phyloP scores from a whole-genome alignment of 2,113 vertebrate species.

The Grammomys dolichurus region DNA sequence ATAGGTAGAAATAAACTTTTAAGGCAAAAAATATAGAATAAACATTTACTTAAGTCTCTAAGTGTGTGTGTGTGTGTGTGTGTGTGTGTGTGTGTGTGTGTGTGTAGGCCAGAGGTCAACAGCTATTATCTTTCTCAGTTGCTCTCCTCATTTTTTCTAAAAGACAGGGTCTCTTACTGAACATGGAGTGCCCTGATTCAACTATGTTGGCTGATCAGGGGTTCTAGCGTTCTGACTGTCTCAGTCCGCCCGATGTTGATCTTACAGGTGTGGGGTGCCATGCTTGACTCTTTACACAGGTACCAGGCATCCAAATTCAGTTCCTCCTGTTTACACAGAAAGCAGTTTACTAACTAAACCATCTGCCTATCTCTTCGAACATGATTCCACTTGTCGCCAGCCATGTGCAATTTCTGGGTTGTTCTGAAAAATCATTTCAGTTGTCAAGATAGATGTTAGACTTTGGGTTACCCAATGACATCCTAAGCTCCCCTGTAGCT shows the following conservation, averaged over 20 bases:
- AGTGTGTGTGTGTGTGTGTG: background rate
- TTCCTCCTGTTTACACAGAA: background rate
- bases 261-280: background rate
- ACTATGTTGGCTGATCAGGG: background rate
- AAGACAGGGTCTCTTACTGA: background rate
- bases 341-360: background rate
- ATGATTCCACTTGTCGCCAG: background rate
- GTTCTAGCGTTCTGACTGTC: background rate
- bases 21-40: conserved; percentile 23
- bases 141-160: background rate
- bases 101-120: background rate
- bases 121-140: background rate
- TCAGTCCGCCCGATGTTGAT: background rate
- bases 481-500: background rate
- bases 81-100: background rate
- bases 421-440: conserved; percentile 27
- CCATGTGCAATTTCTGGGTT: background rate
- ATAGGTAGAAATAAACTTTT: conserved; percentile 10
- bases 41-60: background rate
- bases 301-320: no score
- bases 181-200: background rate
- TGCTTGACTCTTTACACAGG: background rate
- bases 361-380: background rate
- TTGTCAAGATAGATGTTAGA: background rate
- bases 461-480: background rate